Evolutionary conservation across 35 echinoderm and acorn worm genomes (phyloP).

Genomic region (Anneissia japonica): DNA sequence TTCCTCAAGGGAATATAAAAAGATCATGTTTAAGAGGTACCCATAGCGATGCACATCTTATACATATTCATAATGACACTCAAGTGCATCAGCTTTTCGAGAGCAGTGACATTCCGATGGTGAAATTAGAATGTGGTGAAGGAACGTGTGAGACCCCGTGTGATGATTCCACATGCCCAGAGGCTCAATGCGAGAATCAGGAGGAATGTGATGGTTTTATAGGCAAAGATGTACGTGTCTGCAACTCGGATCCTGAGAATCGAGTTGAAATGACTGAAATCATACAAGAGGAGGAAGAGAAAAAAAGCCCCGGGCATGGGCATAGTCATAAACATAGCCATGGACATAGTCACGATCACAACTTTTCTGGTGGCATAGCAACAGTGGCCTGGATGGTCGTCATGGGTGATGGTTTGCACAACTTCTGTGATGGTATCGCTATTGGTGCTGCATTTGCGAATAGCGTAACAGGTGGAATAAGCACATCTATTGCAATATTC

Average conservation of each 20-base stretch:
- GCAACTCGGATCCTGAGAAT: not conserved
- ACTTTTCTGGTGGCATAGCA: not conserved
- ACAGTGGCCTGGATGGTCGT: slow-evolving; percentile 53
- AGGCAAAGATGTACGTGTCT: not conserved
- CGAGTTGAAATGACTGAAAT: not conserved
- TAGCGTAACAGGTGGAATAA: slow-evolving; percentile 44
- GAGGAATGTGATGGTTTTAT: not conserved
- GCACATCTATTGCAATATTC: slow-evolving; percentile 72
- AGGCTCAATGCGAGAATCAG: not conserved
- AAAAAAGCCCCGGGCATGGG: not conserved
- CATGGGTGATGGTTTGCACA: slow-evolving; percentile 72
- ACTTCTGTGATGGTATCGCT: slow-evolving; percentile 78
- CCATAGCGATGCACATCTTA: not conserved
- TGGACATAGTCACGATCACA: slow-evolving; percentile 24
- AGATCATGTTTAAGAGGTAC: not conserved
- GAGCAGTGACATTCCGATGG: not conserved
- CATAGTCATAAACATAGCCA: slow-evolving; percentile 14
- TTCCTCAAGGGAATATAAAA: not conserved
- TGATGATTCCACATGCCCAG: not conserved
- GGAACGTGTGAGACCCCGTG: not conserved
- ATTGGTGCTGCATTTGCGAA: slow-evolving; percentile 78
- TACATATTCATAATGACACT: not conserved
- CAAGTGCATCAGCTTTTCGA: not conserved
- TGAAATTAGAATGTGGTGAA: not conserved
- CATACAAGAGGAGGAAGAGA: not conserved